These are phyloP conservation scores for Acanthopleura granulata DNA, from an alignment of 2,888 invertebrate species.

Conservation along the genomic window DNA sequence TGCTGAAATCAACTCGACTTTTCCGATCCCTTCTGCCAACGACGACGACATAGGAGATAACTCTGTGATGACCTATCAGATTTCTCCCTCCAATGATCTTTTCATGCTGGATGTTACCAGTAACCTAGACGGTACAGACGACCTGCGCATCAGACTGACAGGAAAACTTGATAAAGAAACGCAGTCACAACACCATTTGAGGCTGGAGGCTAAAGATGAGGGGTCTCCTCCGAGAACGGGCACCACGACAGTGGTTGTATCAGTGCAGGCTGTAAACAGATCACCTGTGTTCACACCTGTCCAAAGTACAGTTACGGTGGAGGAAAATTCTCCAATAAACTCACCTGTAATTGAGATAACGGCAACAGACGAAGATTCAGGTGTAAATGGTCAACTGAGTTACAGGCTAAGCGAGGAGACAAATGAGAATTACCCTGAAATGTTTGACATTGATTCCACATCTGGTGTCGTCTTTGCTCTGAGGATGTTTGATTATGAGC, in stretches of 20 bases:
- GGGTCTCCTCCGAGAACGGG: neutral
- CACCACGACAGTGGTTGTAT: neutral
- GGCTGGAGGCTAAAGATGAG: neutral
- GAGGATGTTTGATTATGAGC: neutral
- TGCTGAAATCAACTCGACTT: neutral
- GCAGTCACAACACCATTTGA: no score
- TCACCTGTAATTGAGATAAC: neutral
- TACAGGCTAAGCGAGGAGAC: neutral
- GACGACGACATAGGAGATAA: neutral
- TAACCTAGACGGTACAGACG: neutral
- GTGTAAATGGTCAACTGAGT: neutral
- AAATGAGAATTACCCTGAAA: neutral
- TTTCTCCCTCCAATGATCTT: neutral
- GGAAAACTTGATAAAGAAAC: neutral
- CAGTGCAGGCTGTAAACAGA: neutral
- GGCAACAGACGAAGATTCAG: neutral
- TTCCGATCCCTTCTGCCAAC: neutral
- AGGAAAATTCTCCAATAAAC: neutral
- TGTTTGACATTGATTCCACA: neutral
- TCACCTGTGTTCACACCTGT: neutral
- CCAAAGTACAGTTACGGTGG: neutral
- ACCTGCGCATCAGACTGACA: neutral
- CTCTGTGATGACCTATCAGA: neutral
- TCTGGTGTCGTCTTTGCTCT: neutral
- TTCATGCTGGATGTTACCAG: neutral